A percentile compares a stretch with the other conserved stretches of the same genome.
Evolutionary conservation across 1,140 invertebrate genomes (phyloP).

Genomic region (Heliothis subflexa): DNA sequence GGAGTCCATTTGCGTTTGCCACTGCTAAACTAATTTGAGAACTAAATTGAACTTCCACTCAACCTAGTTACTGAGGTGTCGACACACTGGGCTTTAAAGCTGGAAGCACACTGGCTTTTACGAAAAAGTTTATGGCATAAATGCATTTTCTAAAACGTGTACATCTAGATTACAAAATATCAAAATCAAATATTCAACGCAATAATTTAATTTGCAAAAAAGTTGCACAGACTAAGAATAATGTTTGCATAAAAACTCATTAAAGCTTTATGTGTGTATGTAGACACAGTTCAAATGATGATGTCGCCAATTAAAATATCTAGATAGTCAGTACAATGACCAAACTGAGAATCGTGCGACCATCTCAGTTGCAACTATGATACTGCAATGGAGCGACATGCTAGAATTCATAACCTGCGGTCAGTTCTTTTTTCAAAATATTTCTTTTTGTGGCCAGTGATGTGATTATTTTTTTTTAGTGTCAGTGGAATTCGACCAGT

Average conservation of each 20-base stretch:
- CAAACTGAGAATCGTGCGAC: slow-evolving; percentile 68
- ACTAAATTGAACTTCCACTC: slow-evolving; percentile 60
- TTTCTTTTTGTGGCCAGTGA: slow-evolving; percentile 37
- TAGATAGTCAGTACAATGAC: slow-evolving; percentile 69
- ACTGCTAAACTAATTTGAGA: slow-evolving; percentile 57
- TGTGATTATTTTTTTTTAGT: slow-evolving; percentile 28
- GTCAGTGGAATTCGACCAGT: slow-evolving; percentile 11
- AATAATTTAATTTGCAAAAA: too few relatives aligned
- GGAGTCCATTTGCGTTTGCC: slow-evolving; percentile 38
- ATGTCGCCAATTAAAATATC: slow-evolving; percentile 52
- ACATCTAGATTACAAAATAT: too few relatives aligned
- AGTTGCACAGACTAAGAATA: slow-evolving; percentile 1
- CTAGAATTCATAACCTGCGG: slow-evolving; percentile 73
- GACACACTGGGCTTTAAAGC: slow-evolving; percentile 41
- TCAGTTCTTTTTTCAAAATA: slow-evolving; percentile 62
- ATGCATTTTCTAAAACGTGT: background rate
- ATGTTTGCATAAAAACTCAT: slow-evolving; percentile 29
- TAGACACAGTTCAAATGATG: slow-evolving; percentile 20
- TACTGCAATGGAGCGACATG: slow-evolving; percentile 83
- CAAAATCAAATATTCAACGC: too few relatives aligned
- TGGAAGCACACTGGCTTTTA: slow-evolving; percentile 47
- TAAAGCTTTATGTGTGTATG: slow-evolving; percentile 14
- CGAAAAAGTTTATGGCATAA: background rate
- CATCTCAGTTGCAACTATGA: slow-evolving; percentile 79
- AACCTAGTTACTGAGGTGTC: slow-evolving; percentile 55